Conservation (phyloP, 2,888 invertebrate species). For the Cenopis cana region DNA sequence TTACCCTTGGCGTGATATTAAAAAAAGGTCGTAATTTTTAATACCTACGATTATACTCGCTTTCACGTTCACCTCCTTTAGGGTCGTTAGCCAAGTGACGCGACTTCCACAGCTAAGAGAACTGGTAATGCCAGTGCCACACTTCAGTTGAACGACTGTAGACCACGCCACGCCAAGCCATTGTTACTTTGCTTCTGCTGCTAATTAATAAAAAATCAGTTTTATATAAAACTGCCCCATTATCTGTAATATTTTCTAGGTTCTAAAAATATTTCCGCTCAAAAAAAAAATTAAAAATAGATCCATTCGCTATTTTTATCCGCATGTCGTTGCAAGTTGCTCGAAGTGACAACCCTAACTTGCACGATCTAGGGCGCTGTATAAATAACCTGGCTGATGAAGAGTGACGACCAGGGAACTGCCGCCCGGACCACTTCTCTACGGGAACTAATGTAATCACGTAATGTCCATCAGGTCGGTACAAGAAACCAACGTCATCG, state of each 20-base stretch:
- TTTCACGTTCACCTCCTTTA: not conserved
- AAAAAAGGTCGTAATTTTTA: no score
- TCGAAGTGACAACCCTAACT: slow-evolving; percentile 62
- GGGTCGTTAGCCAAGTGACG: slow-evolving; percentile 1
- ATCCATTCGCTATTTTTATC: slow-evolving; percentile 11
- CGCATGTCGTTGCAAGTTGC: slow-evolving; percentile 8
- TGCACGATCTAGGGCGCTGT: slow-evolving; percentile 68
- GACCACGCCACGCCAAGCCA: no score
- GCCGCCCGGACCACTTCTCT: slow-evolving; percentile 52
- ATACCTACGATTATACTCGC: no score
- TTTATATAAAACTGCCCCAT: not conserved
- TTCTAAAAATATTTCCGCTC: not conserved
- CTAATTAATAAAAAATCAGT: no score
- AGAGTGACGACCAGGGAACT: slow-evolving; percentile 73
- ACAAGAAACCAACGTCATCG: not conserved
- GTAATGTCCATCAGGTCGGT: not conserved
- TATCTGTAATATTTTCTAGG: not conserved
- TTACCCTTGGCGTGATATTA: no score
- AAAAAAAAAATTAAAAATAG: slow-evolving; percentile 1
- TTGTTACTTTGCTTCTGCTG: no score
- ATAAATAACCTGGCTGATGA: slow-evolving; percentile 72
- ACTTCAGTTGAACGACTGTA: not conserved
- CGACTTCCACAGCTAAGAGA: not conserved
- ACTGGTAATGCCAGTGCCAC: not conserved
- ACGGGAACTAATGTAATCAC: slow-evolving; percentile 17